These are phyloP conservation scores for Toxonevra muliebris DNA, from an alignment of 2,888 invertebrate species.

Conservation along the genomic window DNA sequence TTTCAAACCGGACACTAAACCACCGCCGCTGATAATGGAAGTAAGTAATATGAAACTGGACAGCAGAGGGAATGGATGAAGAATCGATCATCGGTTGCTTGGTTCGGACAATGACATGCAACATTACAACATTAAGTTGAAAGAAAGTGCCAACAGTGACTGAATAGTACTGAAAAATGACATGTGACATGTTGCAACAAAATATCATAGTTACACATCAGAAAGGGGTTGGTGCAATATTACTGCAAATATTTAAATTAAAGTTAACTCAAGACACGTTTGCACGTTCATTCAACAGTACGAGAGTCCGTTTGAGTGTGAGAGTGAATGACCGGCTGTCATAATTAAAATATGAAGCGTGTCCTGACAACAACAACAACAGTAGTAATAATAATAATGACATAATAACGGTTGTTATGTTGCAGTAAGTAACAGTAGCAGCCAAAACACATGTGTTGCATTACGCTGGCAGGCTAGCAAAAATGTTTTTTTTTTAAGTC, in stretches of 20 bases:
- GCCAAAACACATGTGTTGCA: not conserved
- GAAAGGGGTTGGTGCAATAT: constrained; percentile 16
- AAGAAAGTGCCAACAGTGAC: too few relatives aligned
- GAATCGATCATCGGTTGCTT: not conserved
- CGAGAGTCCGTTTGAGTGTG: not conserved
- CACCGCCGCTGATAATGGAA: not conserved
- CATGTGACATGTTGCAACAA: constrained; percentile 19
- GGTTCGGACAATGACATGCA: not conserved
- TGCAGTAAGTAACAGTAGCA: not conserved
- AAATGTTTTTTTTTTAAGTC: not conserved
- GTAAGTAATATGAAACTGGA: not conserved
- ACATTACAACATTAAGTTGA: too few relatives aligned
- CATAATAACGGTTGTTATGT: not conserved
- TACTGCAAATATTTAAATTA: not conserved
- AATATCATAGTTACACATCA: not conserved
- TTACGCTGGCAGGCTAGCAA: too few relatives aligned
- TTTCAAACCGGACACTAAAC: not conserved
- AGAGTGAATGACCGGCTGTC: constrained; percentile 32
- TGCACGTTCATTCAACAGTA: not conserved
- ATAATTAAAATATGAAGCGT: constrained; percentile 43
- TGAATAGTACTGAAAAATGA: not conserved
- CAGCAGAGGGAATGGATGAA: too few relatives aligned
- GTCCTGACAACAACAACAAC: constrained; percentile 24
- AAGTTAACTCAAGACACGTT: constrained; percentile 9
- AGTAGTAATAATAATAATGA: not conserved